A percentile compares a stretch with the other conserved stretches of the same genome.
These are phyloP conservation scores for Caenorhabditis latens DNA, from an alignment of 1,140 invertebrate genomes.

Conservation along the genomic window DNA sequence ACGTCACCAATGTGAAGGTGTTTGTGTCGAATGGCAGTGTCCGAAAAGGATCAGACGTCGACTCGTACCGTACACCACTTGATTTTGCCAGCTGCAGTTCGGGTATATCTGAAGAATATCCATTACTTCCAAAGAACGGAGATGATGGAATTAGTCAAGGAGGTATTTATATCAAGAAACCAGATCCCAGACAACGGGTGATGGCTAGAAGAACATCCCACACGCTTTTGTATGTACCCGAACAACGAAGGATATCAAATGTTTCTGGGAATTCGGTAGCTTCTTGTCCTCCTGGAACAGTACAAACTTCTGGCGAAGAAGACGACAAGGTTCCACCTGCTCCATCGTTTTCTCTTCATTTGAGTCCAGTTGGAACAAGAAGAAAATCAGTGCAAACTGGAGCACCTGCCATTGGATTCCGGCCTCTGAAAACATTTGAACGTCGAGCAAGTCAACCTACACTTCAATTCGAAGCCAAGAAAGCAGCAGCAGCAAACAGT, in stretches of 20 bases:
- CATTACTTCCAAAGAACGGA: constrained; percentile 32
- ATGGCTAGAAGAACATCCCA: constrained; percentile 69
- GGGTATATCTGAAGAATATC: constrained; percentile 29
- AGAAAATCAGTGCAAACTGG: constrained; percentile 74
- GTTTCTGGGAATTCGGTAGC: constrained; percentile 71
- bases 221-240: constrained; percentile 74
- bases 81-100: constrained; percentile 44
- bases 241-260: constrained; percentile 72
- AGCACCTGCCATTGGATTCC: constrained; percentile 74
- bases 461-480: constrained; percentile 46
- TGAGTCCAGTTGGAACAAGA: constrained; percentile 59
- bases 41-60: constrained; percentile 30
- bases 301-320: constrained; percentile 68
- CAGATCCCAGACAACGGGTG: constrained; percentile 55
- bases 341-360: constrained; percentile 49
- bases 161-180: constrained; percentile 62
- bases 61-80: constrained; percentile 46
- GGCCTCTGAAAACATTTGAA: constrained; percentile 66
- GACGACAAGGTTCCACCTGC: constrained; percentile 52
- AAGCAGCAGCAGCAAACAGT: background rate
- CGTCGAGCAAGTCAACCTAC: constrained; percentile 67
- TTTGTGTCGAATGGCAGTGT: constrained; percentile 48
- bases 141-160: constrained; percentile 16
- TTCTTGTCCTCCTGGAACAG: constrained; percentile 70
- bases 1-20: constrained; percentile 43